phyloP scores from a whole-genome alignment of 2,797 vertebrate species.

The Allobates femoralis region DNA sequence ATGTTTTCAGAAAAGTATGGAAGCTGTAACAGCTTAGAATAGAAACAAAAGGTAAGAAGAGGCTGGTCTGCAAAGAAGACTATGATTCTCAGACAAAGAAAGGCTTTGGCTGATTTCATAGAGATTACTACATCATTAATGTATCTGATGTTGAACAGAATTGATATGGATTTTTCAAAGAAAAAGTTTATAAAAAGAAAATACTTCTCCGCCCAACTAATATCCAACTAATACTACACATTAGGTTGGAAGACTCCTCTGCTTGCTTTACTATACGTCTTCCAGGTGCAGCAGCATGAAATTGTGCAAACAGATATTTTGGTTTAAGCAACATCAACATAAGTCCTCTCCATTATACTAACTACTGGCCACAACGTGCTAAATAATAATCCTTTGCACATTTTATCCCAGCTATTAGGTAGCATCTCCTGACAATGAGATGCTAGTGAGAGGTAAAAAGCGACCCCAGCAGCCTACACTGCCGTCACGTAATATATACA shows the following conservation, averaged over 20 bases:
- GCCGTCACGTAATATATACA: conserved; percentile 7
- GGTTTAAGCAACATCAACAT: not conserved
- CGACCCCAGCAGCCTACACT: not conserved
- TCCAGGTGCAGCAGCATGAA: not conserved
- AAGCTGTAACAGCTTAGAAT: too few relatives aligned
- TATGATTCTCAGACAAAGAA: too few relatives aligned
- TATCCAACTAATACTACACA: not conserved
- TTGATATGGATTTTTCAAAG: not conserved
- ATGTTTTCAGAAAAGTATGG: too few relatives aligned
- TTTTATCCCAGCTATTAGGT: not conserved
- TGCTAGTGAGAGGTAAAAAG: not conserved
- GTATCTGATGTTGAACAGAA: not conserved
- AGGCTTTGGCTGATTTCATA: too few relatives aligned
- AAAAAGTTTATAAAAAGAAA: not conserved
- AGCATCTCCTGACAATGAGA: not conserved
- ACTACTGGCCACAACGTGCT: too few relatives aligned
- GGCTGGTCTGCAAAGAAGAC: too few relatives aligned
- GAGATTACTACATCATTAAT: too few relatives aligned
- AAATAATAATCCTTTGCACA: not conserved
- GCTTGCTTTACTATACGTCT: not conserved
- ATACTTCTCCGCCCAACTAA: not conserved
- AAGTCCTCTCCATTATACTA: not conserved
- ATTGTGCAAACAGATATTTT: not conserved
- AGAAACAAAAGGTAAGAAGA: too few relatives aligned
- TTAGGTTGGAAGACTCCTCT: not conserved